Evolutionary conservation across 2,113 vertebrate genomes (phyloP).

Genomic region (Rattus norvegicus): GRCr8 NC_086019.1:174341501-174342000

Average conservation of each 20-base stretch:
- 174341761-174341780: not conserved
- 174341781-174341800: not conserved
- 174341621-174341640: not conserved
- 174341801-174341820: not conserved
- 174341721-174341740: not conserved
- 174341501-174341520: not conserved
- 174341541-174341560: not conserved
- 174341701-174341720: not conserved
- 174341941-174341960: not conserved
- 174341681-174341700: not conserved
- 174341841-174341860: not conserved
- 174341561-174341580: not conserved
- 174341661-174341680: not conserved
- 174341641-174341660: not conserved
- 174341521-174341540: not conserved
- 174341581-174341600: not conserved
- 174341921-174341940: not conserved
- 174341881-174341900: not conserved
- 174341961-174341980: not conserved
- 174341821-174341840: not conserved
- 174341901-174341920: not conserved
- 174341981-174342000: not conserved
- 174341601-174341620: not conserved
- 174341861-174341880: not conserved
- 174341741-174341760: not conserved